Base-by-base conservation (phyloP, 2,113 vertebrate species). In the Toxostoma redivivum region DNA sequence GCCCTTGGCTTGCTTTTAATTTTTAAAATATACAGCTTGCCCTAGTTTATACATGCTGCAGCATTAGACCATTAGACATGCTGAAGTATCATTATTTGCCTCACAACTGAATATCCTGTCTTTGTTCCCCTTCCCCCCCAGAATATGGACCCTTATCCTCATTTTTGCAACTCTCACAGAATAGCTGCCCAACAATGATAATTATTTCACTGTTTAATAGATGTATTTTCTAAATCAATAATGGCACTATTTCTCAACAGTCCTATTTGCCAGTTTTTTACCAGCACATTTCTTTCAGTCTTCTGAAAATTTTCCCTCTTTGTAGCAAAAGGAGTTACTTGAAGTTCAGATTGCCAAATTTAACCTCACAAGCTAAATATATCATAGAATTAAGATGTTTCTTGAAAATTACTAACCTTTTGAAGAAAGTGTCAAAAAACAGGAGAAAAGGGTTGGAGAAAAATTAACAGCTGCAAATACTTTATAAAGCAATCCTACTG, bases 21-120 rank as follows among this genome's bases (percentile, higher is more conserved):
- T 96, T 95, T 56, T 96, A 18, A 35, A 81, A 71, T 71, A 64
- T 69, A 60, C 48, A 81, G 86, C 76, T 90, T 94, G 94, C 72
- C 95, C 96, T 95, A 97, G 88, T 97, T 96, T 95, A 88, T n/a
- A 57, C 64, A 47, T 37, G 33, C 82, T 86, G 86, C 76, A 74
- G 92, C 45, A 84, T 95, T 93, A 96, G 65, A 88, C 93, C 93
- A 97, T 96, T 97, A 95, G 95, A 95, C 90, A 96, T 94, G 95
- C 95, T 97, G 82, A 96, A 96, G 56, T 76, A 90, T 90, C 92
- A 94, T 92, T 92, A 93, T 90, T 81, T 2, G n/a, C 76, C 76
- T 78, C 92, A 74, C 72, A 95, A 37, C 76, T 10, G 51, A 93
- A 60, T 51, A 81, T 81, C 45, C 74, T 7, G 24, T 48, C 54